Conservation (phyloP, 1,140 invertebrate species). For the Cecropterus lyciades region DNA sequence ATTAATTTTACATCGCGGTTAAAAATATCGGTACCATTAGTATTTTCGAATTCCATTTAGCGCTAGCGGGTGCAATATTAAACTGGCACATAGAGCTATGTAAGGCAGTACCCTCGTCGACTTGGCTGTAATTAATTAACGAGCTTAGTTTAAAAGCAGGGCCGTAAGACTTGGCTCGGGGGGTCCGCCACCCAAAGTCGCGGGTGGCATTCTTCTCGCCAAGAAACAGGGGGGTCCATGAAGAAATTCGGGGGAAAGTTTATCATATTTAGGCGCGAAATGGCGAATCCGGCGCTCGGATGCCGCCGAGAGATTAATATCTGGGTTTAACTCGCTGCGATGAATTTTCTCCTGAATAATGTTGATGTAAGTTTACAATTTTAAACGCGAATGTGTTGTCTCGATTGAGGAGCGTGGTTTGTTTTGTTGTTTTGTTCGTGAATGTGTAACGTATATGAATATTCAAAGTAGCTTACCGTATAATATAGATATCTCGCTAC, state of each 20-base stretch:
- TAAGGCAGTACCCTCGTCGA: slow-evolving; percentile 76
- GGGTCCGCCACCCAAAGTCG: slow-evolving; percentile 51
- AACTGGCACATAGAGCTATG: slow-evolving; percentile 77
- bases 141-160: slow-evolving; percentile 84
- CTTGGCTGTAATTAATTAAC: slow-evolving; percentile 84
- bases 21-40: slow-evolving; percentile 11
- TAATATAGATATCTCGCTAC: not conserved
- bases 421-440: not conserved
- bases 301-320: slow-evolving; percentile 82
- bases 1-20: not conserved
- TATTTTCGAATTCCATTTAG: slow-evolving; percentile 36
- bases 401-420: slow-evolving; percentile 15
- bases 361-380: slow-evolving; percentile 72
- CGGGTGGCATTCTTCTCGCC: slow-evolving; percentile 58
- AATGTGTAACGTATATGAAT: not conserved
- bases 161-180: slow-evolving; percentile 78
- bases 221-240: slow-evolving; percentile 65
- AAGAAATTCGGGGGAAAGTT: slow-evolving; percentile 83
- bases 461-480: not conserved
- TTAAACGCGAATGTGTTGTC: slow-evolving; percentile 44
- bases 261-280: slow-evolving; percentile 85
- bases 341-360: slow-evolving; percentile 78
- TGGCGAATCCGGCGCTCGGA: slow-evolving; percentile 82
- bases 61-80: slow-evolving; percentile 60
- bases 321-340: slow-evolving; percentile 78